phyloP scores from a whole-genome alignment of 2,888 invertebrate species.

The Luperina nickerlii region DNA sequence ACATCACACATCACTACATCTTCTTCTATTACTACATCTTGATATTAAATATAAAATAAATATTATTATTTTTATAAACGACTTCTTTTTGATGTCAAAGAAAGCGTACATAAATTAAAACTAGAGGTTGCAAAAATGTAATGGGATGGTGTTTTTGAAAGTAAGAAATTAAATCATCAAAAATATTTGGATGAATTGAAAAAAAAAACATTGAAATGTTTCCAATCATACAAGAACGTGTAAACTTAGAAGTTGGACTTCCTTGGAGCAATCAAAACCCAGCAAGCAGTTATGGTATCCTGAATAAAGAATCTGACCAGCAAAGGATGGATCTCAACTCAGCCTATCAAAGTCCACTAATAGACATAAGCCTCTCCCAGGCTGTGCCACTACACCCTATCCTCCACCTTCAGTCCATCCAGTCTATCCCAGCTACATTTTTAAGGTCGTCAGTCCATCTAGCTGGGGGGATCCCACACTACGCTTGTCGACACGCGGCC shows the following conservation, averaged over 20 bases:
- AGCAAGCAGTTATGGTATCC: neutral
- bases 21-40: neutral
- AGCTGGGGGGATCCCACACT: too few species aligned
- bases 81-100: neutral
- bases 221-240: neutral
- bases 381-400: neutral
- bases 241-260: neutral
- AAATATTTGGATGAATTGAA: neutral
- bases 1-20: too few species aligned
- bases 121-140: neutral
- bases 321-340: neutral
- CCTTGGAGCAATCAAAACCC: neutral
- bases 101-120: constrained; percentile 15
- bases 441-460: too few species aligned
- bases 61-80: neutral
- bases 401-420: neutral
- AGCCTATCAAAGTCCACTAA: too few species aligned
- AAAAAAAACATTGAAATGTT: neutral
- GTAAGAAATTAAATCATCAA: neutral
- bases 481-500: too few species aligned
- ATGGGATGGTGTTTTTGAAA: neutral
- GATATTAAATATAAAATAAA: neutral
- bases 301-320: neutral
- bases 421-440: neutral
- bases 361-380: neutral